Evolutionary conservation across 2,888 invertebrate genomes (phyloP), one percentile per base, ranked within the genome.

Genomic region (Pterobdella sp.): DNA sequence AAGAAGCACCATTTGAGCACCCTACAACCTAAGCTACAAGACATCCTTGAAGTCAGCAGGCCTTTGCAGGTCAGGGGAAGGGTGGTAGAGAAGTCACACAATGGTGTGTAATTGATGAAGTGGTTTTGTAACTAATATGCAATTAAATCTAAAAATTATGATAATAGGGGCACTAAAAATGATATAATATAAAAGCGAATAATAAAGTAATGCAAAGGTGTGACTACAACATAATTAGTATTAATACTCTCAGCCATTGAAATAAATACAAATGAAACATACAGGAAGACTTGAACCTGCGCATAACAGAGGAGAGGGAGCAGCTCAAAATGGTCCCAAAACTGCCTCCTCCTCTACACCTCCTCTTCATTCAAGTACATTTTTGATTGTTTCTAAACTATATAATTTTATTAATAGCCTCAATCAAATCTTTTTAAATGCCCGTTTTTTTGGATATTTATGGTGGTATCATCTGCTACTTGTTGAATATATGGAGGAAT

Each of bases 231-330:
- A n/a, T n/a, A n/a, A n/a, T n/a, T n/a, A n/a, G n/a, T n/a, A n/a
- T n/a, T n/a, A n/a, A n/a, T n/a, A n/a, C n/a, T n/a, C n/a, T n/a
- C n/a, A n/a, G n/a, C n/a, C n/a, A n/a, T n/a, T n/a, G n/a, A n/a
- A n/a, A n/a, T n/a, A n/a, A n/a, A n/a, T n/a, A n/a, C n/a, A n/a
- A n/a, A n/a, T n/a, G n/a, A n/a, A n/a, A 22, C 60, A 85, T 95
- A 29, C 93, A 94, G 84, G 91, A 93, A 79, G 90, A 92, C 79
- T 86, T 95, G 68, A 90, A 91, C 37, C 86, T 93, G 78, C 88
- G 90, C 1, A 86, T 91, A 73, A 91, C 92, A 81, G 89, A 90
- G 79, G 88, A 90, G 76, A 87, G 90, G 81, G 89, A 89, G 79
- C 90, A 93, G 80, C 89, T 91, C 78, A 88, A 78, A 74, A 80